Evolutionary conservation across 2,888 invertebrate genomes (phyloP).

Genomic region (Perithous albicinctus): DNA sequence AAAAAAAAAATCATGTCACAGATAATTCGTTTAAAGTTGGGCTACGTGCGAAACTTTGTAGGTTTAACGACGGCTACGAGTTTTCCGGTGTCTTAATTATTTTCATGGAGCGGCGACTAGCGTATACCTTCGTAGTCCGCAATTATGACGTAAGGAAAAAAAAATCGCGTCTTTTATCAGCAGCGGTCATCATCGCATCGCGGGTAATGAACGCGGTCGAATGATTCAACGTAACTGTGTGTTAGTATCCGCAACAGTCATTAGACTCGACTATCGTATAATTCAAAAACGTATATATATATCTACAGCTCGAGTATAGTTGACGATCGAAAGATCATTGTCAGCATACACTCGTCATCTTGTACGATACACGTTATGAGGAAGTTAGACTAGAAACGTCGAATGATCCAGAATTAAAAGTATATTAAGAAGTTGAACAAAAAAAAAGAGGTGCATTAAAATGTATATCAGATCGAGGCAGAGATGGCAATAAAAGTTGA

Average conservation of each 20-base stretch:
- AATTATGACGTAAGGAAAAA: conserved; percentile 36
- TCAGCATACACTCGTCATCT: not conserved
- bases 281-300: not conserved
- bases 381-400: not conserved
- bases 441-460: not conserved
- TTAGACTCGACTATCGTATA: conserved; percentile 13
- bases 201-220: conserved; percentile 30
- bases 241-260: conserved; percentile 17
- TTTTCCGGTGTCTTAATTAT: conserved; percentile 34
- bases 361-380: not conserved
- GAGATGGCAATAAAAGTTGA: too few species aligned
- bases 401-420: conserved; percentile 16
- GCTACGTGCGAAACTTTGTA: not conserved
- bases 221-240: conserved; percentile 14
- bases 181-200: conserved; percentile 25
- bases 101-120: not conserved
- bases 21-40: not conserved
- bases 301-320: not conserved
- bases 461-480: not conserved
- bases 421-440: conserved; percentile 1
- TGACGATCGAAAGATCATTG: conserved; percentile 5
- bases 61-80: conserved; percentile 3
- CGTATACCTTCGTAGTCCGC: not conserved
- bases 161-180: conserved; percentile 29
- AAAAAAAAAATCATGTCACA: not conserved